These are phyloP conservation scores for Tortrix viridana DNA, from an alignment of 2,888 invertebrate species.

Conservation along the genomic window DNA sequence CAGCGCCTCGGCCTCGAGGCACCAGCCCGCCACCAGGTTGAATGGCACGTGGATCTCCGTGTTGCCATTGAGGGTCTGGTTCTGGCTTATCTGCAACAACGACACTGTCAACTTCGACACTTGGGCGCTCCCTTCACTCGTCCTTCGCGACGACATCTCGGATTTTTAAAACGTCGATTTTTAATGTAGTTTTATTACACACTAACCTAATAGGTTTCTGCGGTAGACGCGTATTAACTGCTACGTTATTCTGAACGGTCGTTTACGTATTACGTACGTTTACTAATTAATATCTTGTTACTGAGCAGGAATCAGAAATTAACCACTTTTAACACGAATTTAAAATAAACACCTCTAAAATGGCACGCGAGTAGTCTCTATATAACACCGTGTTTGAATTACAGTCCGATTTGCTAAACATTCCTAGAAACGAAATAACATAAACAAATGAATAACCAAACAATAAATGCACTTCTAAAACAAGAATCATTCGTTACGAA, in stretches of 20 bases:
- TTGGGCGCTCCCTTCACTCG: too few species aligned
- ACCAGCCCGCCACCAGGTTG: conserved; percentile 96
- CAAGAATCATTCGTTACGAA: conserved; percentile 7
- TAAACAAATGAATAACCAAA: conserved; percentile 3
- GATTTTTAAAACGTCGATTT: too few species aligned
- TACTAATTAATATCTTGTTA: too few species aligned
- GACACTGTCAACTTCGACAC: conserved; percentile 36
- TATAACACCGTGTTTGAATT: conserved; percentile 10
- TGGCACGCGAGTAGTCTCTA: conserved; percentile 2
- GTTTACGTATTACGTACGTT: too few species aligned
- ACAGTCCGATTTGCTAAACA: conserved; percentile 8
- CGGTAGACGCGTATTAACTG: too few species aligned
- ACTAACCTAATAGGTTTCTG: too few species aligned
- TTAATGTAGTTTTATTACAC: too few species aligned
- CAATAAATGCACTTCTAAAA: conserved; percentile 15
- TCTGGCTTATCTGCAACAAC: conserved; percentile 73
- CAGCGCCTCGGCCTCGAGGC: conserved; percentile 94
- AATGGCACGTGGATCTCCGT: conserved; percentile 87
- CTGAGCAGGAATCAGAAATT: too few species aligned
- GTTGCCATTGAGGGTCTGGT: conserved; percentile 79
- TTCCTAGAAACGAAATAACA: conserved; percentile 10
- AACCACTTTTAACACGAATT: too few species aligned
- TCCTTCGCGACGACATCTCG: too few species aligned
- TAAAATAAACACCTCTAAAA: conserved; percentile 12
- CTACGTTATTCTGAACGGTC: too few species aligned